A percentile compares a stretch with the other conserved stretches of the same genome.
These are phyloP conservation scores for Osmerus mordax DNA, from an alignment of 2,113 vertebrate genomes.

Conservation along the genomic window DNA sequence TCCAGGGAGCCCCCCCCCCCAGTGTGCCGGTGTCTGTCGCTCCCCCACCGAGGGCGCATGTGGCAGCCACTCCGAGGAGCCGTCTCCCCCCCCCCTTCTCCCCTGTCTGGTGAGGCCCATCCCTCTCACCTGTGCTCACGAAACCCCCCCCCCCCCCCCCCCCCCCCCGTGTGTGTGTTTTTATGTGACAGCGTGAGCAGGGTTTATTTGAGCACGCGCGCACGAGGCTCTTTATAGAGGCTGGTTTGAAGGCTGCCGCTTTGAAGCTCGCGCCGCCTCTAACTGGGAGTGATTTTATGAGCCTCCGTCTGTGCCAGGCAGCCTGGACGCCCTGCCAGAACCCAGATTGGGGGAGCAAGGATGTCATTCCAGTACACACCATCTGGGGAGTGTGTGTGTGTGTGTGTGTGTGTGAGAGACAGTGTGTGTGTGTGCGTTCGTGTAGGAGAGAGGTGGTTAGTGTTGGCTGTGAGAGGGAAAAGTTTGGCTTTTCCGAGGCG, in stretches of 20 bases:
- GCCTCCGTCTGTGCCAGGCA: slow-evolving; percentile 48
- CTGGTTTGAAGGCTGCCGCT: slow-evolving; percentile 45
- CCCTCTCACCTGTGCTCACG: slow-evolving; percentile 18
- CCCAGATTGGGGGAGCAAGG: slow-evolving; percentile 43
- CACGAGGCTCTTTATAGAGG: slow-evolving; percentile 36
- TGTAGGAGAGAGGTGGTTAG: slow-evolving; percentile 44
- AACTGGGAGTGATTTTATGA: slow-evolving; percentile 63
- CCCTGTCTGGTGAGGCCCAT: slow-evolving; percentile 17
- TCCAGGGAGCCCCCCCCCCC: slow-evolving; percentile 7
- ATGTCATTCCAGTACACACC: slow-evolving; percentile 53
- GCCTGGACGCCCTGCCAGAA: slow-evolving; percentile 44
- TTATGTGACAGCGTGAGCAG: slow-evolving; percentile 46
- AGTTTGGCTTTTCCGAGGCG: slow-evolving; percentile 40
- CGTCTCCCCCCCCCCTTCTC: background rate
- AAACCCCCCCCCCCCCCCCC: background rate
- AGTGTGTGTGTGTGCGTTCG: slow-evolving; percentile 39
- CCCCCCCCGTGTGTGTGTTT: slow-evolving; percentile 30
- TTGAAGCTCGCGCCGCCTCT: slow-evolving; percentile 52
- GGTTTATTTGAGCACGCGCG: slow-evolving; percentile 46
- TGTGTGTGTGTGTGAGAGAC: slow-evolving; percentile 24
- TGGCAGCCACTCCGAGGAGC: slow-evolving; percentile 17
- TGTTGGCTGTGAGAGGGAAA: slow-evolving; percentile 27
- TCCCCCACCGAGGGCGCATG: slow-evolving; percentile 17
- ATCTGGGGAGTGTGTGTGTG: slow-evolving; percentile 52
- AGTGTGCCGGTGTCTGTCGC: background rate